These are phyloP conservation scores for Ormyrus thymus DNA, from an alignment of 2,888 invertebrate genomes.

Conservation along the genomic window DNA sequence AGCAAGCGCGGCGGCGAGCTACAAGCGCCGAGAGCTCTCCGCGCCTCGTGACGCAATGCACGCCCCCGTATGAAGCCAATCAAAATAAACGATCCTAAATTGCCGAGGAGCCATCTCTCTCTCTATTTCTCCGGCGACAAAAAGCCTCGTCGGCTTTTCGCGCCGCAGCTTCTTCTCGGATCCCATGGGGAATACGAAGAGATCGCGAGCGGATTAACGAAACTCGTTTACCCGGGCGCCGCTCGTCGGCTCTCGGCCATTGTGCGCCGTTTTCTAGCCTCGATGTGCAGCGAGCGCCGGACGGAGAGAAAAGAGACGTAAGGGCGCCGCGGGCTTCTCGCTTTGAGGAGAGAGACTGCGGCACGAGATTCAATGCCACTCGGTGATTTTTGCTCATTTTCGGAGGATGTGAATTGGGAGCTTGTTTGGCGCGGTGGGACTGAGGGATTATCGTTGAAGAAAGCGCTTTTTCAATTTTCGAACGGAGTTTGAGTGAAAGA, in stretches of 20 bases:
- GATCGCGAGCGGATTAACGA: constrained; percentile 33
- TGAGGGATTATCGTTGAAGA: too few species aligned
- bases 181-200: constrained; percentile 31
- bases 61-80: constrained; percentile 68
- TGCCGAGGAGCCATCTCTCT: constrained; percentile 58
- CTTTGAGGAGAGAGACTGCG: too few species aligned
- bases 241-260: neutral
- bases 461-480: too few species aligned
- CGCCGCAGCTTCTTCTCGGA: constrained; percentile 22
- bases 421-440: too few species aligned
- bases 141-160: constrained; percentile 7
- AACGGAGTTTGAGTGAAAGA: too few species aligned
- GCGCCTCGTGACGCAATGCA: constrained; percentile 63
- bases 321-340: too few species aligned
- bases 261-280: neutral
- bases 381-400: neutral
- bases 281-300: too few species aligned
- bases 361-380: too few species aligned
- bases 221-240: constrained; percentile 30
- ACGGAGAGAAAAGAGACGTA: too few species aligned
- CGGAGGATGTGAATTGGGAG: neutral
- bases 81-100: constrained; percentile 71
- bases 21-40: neutral
- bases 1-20: neutral
- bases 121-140: constrained; percentile 12